A percentile compares a stretch with the other conserved stretches of the same genome.
phyloP scores from a whole-genome alignment of 2,888 invertebrate genomes.

The Drosophila eohydei region DNA sequence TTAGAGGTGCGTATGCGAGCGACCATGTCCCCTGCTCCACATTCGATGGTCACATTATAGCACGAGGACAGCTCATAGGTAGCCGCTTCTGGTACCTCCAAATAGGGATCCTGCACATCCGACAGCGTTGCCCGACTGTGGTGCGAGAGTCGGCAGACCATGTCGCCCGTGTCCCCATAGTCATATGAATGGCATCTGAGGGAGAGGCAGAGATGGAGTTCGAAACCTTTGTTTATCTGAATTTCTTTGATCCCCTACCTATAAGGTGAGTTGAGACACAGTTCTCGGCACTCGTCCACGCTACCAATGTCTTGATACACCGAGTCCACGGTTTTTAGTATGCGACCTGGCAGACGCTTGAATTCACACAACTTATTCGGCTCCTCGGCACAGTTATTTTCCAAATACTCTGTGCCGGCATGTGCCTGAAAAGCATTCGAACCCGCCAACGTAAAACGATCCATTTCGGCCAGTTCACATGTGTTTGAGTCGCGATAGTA shows the following conservation, averaged over 20 bases:
- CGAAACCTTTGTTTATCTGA: no score
- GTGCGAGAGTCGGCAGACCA: conserved; percentile 90
- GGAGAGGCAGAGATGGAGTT: not conserved
- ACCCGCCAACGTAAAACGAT: conserved; percentile 94
- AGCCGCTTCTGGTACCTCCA: conserved; percentile 95
- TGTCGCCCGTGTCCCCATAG: conserved; percentile 91
- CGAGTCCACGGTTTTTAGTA: conserved; percentile 96
- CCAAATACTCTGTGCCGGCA: conserved; percentile 92
- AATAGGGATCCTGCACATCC: conserved; percentile 95
- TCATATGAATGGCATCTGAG: conserved; percentile 95
- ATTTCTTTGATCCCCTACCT: conserved; percentile 80
- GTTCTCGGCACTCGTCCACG: conserved; percentile 94
- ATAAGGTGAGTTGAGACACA: conserved; percentile 95
- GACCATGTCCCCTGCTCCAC: conserved; percentile 96
- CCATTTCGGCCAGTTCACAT: conserved; percentile 96
- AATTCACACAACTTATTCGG: conserved; percentile 96
- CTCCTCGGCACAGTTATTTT: conserved; percentile 96
- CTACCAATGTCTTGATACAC: conserved; percentile 95
- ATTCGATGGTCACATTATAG: conserved; percentile 97
- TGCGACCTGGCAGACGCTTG: conserved; percentile 93
- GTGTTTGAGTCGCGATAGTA: conserved; percentile 93
- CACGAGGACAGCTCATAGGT: conserved; percentile 97
- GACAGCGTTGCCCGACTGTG: conserved; percentile 95
- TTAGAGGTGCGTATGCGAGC: conserved; percentile 96
- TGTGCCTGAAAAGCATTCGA: conserved; percentile 90